Conservation (phyloP, 2,797 vertebrate genomes). For the Erethizon dorsatum region DNA sequence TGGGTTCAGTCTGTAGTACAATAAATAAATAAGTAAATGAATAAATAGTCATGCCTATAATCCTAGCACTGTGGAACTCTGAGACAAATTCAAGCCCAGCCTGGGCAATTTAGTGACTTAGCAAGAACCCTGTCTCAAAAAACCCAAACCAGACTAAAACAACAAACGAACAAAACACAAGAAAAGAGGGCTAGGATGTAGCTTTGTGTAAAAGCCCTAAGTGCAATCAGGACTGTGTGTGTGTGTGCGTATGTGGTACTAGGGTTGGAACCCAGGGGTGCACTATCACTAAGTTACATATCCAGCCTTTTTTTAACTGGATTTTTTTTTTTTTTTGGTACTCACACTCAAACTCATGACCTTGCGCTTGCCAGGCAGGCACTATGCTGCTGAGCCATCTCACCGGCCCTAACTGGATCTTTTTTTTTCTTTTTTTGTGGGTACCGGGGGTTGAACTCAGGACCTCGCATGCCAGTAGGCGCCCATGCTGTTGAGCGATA, state of each 20-base stretch:
- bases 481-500: no score
- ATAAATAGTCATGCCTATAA: not conserved
- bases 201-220: not conserved
- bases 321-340: not conserved
- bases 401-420: no score
- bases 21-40: not conserved
- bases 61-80: not conserved
- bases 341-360: no score
- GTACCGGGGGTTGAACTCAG: no score
- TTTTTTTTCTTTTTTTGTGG: no score
- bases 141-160: not conserved
- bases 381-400: no score
- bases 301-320: not conserved
- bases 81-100: not conserved
- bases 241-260: not conserved
- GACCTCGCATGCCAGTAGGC: no score
- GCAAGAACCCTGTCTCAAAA: not conserved
- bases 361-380: no score
- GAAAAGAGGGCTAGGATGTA: not conserved
- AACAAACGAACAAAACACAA: no score
- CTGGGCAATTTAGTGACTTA: not conserved
- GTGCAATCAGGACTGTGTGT: not conserved
- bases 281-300: not conserved
- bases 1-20: not conserved
- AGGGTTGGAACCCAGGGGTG: not conserved